Percentiles rank a stretch among this genome's conserved stretches.
Conservation (phyloP, 2,888 invertebrate species). For the Dynastes tityus region DNA sequence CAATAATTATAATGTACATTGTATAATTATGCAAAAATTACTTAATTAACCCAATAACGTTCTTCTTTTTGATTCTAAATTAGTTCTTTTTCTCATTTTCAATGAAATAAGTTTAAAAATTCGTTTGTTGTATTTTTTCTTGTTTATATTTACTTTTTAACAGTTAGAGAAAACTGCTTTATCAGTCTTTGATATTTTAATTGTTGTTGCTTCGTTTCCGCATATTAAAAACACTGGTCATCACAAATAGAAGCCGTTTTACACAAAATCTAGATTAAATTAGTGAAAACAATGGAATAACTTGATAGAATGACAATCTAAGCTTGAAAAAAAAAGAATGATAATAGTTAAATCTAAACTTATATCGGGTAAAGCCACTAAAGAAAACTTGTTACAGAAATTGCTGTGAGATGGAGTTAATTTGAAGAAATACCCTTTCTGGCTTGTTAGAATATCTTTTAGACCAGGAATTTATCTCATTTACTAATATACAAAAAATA, state of each 20-base stretch:
- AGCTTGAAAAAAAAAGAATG: no score
- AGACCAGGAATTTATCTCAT: no score
- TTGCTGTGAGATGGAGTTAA: no score
- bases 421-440: no score
- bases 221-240: constrained; percentile 53
- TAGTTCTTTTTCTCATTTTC: constrained; percentile 28
- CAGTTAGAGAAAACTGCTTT: constrained; percentile 52
- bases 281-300: no score
- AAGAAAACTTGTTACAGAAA: no score
- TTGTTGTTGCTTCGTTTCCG: constrained; percentile 54
- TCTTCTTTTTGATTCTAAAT: constrained; percentile 56
- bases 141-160: constrained; percentile 54
- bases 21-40: constrained; percentile 58
- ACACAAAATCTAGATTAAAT: no score
- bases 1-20: constrained; percentile 54
- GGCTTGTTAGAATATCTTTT: no score
- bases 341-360: no score
- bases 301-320: no score
- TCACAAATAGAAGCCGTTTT: constrained; percentile 39
- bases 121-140: constrained; percentile 57
- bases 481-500: no score
- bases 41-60: constrained; percentile 52
- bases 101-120: constrained; percentile 60
- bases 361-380: no score
- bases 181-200: constrained; percentile 60